Percentiles rank a stretch among this genome's conserved stretches.
These are phyloP conservation scores for Lates japonicus DNA, from an alignment of 2,797 vertebrate species.

Conservation along the genomic window DNA sequence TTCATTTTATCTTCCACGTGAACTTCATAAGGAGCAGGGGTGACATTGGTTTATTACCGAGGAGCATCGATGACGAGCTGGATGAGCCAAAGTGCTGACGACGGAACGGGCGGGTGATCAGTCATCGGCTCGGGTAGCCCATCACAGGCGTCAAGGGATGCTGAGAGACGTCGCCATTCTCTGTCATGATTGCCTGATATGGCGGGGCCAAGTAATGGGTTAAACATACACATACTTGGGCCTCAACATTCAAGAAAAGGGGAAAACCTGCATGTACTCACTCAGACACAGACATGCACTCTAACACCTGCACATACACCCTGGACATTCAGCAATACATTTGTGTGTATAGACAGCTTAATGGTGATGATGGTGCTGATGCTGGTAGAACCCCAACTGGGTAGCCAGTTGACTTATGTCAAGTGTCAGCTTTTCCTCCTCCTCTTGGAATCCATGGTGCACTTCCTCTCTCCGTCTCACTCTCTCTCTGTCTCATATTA, in stretches of 20 bases:
- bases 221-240: slow-evolving; percentile 70
- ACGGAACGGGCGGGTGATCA: slow-evolving; percentile 69
- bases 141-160: slow-evolving; percentile 80
- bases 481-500: slow-evolving; percentile 54
- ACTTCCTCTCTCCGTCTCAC: slow-evolving; percentile 24
- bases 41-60: slow-evolving; percentile 87
- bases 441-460: slow-evolving; percentile 48
- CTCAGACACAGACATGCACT: slow-evolving; percentile 5
- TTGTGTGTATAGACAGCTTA: slow-evolving; percentile 47
- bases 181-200: slow-evolving; percentile 68
- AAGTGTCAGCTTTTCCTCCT: slow-evolving; percentile 66
- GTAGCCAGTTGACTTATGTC: slow-evolving; percentile 77
- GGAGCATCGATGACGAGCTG: slow-evolving; percentile 71
- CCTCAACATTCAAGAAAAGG: slow-evolving; percentile 25
- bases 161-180: slow-evolving; percentile 75
- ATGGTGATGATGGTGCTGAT: slow-evolving; percentile 41
- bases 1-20: slow-evolving; percentile 72
- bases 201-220: slow-evolving; percentile 60
- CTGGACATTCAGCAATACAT: slow-evolving; percentile 21
- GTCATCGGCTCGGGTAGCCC: slow-evolving; percentile 79
- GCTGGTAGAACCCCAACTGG: slow-evolving; percentile 24
- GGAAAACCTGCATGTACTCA: slow-evolving; percentile 8
- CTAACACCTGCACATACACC: slow-evolving; percentile 6
- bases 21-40: slow-evolving; percentile 74
- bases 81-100: slow-evolving; percentile 84